Evolutionary conservation across 2,113 vertebrate species (phyloP).

Genomic region (Apteryx owenii): DNA sequence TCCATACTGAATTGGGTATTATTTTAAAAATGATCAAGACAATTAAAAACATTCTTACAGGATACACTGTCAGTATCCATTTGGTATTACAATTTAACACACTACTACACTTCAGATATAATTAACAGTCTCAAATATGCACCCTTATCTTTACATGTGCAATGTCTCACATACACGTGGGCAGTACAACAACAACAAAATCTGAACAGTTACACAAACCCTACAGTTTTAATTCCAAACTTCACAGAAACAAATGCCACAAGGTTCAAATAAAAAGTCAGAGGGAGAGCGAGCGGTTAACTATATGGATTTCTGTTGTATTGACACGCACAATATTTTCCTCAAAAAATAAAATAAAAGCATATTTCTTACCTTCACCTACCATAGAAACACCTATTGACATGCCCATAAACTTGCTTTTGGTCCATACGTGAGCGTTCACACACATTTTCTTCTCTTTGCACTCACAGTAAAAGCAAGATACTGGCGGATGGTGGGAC

Average conservation of each 20-base stretch:
- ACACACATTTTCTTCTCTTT: conserved; percentile 90
- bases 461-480: conserved; percentile 97
- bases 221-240: not conserved
- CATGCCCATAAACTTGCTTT: conserved; percentile 99
- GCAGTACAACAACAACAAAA: not conserved
- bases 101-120: not conserved
- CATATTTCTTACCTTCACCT: conserved; percentile 89
- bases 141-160: fast-evolving
- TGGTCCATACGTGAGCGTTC: conserved; percentile 94
- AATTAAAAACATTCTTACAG: not conserved
- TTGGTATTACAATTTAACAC: not conserved
- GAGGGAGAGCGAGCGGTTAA: not conserved
- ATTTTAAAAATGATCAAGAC: not conserved
- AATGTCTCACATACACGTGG: not conserved
- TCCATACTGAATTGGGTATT: fast-evolving
- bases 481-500: conserved; percentile 93
- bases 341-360: not conserved
- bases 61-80: not conserved
- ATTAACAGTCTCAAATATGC: not conserved
- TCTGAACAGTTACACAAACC: not conserved
- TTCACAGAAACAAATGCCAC: not conserved
- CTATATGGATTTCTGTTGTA: not conserved
- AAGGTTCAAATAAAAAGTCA: not conserved
- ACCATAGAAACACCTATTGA: conserved; percentile 97
- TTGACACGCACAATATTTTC: not conserved